Conservation (phyloP, 2,113 vertebrate genomes). For the Cyprichromis sp. region DNA sequence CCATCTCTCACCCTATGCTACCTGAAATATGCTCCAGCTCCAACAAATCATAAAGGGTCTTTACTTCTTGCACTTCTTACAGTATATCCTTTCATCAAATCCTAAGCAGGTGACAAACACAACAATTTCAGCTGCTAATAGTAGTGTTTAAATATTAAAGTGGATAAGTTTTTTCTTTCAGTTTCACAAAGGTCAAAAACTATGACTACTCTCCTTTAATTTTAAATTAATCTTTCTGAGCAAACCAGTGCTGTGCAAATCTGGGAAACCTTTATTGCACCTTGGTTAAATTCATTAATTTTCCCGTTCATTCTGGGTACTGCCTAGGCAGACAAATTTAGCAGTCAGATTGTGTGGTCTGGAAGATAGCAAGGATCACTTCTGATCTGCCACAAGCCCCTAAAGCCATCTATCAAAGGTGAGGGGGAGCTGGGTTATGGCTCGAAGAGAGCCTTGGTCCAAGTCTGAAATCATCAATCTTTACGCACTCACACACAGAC, state of each 20-base stretch:
- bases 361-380: constrained; percentile 75
- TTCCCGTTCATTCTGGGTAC: constrained; percentile 10
- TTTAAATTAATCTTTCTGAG: constrained; percentile 13
- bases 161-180: not conserved
- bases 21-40: not conserved
- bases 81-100: not conserved
- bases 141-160: not conserved
- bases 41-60: not conserved
- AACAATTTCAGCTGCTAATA: not conserved
- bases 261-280: constrained; percentile 27
- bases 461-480: constrained; percentile 49
- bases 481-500: constrained; percentile 6
- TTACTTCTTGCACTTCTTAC: not conserved
- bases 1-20: not conserved
- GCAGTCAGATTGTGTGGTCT: constrained; percentile 62
- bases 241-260: not conserved
- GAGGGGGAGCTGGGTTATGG: constrained; percentile 34
- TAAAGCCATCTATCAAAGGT: constrained; percentile 73
- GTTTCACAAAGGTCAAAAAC: not conserved
- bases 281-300: constrained; percentile 27
- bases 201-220: not conserved
- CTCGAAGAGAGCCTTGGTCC: constrained; percentile 20
- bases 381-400: constrained; percentile 69
- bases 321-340: constrained; percentile 25
- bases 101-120: not conserved